Conservation (phyloP, 2,113 vertebrate species). For the Zosterops lateralis region DNA sequence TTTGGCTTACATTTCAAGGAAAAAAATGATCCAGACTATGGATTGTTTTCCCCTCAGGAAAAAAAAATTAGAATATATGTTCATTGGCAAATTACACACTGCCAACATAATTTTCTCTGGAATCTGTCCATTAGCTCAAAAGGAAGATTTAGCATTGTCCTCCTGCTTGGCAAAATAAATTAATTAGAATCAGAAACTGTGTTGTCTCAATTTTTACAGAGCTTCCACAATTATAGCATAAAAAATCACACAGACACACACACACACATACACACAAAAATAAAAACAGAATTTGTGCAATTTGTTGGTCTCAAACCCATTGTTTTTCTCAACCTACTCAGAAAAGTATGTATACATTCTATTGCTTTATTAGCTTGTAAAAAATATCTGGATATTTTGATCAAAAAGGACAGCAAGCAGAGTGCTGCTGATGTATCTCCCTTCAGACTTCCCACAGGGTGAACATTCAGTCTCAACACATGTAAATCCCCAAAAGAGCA, state of each 20-base stretch:
- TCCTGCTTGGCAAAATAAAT: background rate
- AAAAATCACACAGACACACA: background rate
- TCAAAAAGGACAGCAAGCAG: background rate
- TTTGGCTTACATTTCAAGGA: slow-evolving; percentile 12
- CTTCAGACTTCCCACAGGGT: background rate
- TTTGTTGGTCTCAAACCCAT: background rate
- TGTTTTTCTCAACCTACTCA: background rate
- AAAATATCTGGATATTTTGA: background rate
- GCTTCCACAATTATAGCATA: background rate
- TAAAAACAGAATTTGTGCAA: background rate
- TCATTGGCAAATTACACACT: background rate
- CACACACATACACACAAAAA: background rate
- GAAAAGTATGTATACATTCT: background rate
- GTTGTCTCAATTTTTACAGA: background rate
- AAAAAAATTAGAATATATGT: background rate
- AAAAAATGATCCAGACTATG: background rate
- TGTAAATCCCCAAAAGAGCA: background rate
- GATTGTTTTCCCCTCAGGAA: background rate
- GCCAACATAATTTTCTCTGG: background rate
- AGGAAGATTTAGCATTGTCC: background rate
- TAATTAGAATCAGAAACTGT: background rate
- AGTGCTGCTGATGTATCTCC: background rate
- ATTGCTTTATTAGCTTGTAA: background rate
- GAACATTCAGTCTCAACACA: background rate
- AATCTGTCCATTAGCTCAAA: background rate